phyloP scores from a whole-genome alignment of 2,888 invertebrate genomes.

The Drosophila mercatorum region DNA sequence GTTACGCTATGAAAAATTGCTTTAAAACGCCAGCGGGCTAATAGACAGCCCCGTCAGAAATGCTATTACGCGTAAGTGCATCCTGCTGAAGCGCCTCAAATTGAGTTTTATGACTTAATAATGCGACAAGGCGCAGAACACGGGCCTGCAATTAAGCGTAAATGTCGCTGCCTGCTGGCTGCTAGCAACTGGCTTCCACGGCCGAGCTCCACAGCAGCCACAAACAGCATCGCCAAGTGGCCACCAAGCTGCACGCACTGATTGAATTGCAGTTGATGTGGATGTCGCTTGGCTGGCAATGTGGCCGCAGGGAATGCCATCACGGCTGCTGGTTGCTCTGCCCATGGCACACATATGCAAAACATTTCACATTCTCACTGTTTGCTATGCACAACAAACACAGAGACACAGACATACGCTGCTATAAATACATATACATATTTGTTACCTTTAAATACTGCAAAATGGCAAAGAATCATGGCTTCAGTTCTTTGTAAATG shows the following conservation, averaged over 20 bases:
- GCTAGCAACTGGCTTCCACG: conserved; percentile 13
- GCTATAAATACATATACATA: not conserved
- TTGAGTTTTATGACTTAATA: conserved; percentile 74
- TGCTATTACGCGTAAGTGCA: conserved; percentile 63
- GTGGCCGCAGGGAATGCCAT: conserved; percentile 14
- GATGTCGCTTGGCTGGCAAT: conserved; percentile 30
- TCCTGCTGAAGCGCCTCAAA: conserved; percentile 60
- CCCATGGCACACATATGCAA: conserved; percentile 13
- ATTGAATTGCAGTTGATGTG: conserved; percentile 68
- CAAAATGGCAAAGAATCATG: not conserved
- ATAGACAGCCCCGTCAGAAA: conserved; percentile 45
- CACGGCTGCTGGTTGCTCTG: conserved; percentile 30
- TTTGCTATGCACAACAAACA: conserved; percentile 25
- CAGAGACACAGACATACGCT: not conserved
- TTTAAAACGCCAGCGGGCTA: conserved; percentile 42
- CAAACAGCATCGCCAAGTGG: conserved; percentile 69
- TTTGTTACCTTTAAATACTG: too few relatives aligned
- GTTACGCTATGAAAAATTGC: conserved; percentile 36
- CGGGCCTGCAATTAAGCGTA: conserved; percentile 37
- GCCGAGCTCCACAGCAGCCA: conserved; percentile 36
- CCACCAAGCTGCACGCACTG: conserved; percentile 67
- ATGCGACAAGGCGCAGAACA: conserved; percentile 34
- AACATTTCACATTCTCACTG: conserved; percentile 57
- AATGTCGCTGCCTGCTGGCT: conserved; percentile 26
- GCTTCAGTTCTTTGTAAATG: not conserved